Base-by-base conservation (phyloP, 2,888 invertebrate genomes). In the Rhamnusium bicolor region DNA sequence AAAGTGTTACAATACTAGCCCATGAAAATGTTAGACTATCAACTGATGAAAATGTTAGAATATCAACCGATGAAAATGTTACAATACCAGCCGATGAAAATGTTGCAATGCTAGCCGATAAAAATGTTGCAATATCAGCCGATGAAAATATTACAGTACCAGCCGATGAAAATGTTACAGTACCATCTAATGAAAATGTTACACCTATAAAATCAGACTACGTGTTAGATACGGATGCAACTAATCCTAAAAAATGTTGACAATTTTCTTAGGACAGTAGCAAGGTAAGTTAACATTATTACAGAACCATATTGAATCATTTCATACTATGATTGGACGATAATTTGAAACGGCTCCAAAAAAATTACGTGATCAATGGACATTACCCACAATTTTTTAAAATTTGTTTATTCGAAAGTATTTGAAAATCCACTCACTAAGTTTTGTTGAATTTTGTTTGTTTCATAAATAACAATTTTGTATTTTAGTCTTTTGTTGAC, bases 111-210 rank as follows among this genome's bases (percentile, higher is more conserved):
- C 73, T 75, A 5, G 74, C 70, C 4, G 16, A 40, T 47, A 49
- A 63, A 19, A 56, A 49, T 47, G 10, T 49, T 71, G 74, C 76
- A 2, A 72, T 76, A 56, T 72, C 78, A 10, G 74, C 72, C 7
- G 12, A 40, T 54, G 63, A 63, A 18, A 56, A 49, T 27, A 14
- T 49, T 71, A 76, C 76, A 1, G 60, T 12, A 58, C 29, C n/a
- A 71, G 40, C 27, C 1, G 10, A 27, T 12, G 40, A 53, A 51
- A 40, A 58, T 46, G 2, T 40, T 18, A 16, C 27, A 7, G 19
- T 49, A 51, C 29, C 18, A 73, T 24, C 16, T 24, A 3, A 27
- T 16, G 7, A 27, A 27, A 40, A 58, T 40, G 46, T 24, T 29
- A 12, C n/a, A 58, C 5, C 58, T 27, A 14, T 32, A n/a, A 40